Evolutionary conservation across 1,140 invertebrate species (phyloP).

Genomic region (Rhopalosiphum padi): DNA sequence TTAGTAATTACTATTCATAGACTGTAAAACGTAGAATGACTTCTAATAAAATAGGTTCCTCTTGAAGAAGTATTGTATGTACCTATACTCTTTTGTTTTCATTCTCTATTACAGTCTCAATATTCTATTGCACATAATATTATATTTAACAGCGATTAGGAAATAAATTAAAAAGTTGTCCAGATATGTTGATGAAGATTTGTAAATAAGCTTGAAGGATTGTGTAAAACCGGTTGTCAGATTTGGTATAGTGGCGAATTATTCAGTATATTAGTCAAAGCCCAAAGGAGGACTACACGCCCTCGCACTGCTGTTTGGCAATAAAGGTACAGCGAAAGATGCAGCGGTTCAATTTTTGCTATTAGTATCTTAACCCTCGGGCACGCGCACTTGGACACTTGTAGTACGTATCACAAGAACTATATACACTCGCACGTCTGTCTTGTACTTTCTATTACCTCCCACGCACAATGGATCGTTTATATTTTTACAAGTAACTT

Average conservation of each 20-base stretch:
- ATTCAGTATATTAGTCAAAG: background rate
- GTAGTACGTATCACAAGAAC: background rate
- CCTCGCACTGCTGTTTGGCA: conserved; percentile 1
- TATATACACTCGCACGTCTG: background rate
- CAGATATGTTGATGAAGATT: background rate
- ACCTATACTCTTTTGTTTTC: background rate
- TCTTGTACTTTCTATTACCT: conserved; percentile 50
- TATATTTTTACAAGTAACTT: conserved; percentile 10
- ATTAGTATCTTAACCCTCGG: background rate
- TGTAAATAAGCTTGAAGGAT: conserved; percentile 5
- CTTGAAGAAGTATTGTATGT: background rate
- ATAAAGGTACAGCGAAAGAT: background rate
- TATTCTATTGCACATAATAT: background rate
- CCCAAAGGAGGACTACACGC: conserved; percentile 14
- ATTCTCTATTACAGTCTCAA: background rate
- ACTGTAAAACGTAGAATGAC: background rate
- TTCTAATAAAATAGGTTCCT: background rate
- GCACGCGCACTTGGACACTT: background rate
- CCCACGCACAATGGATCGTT: conserved; percentile 51
- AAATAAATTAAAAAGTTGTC: conserved; percentile 26
- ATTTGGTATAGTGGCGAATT: too few species aligned
- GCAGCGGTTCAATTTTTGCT: background rate
- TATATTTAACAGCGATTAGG: background rate
- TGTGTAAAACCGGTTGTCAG: conserved; percentile 36
- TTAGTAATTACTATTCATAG: background rate